Conservation (phyloP, 2,888 invertebrate species). For the Sericinus montela region DNA sequence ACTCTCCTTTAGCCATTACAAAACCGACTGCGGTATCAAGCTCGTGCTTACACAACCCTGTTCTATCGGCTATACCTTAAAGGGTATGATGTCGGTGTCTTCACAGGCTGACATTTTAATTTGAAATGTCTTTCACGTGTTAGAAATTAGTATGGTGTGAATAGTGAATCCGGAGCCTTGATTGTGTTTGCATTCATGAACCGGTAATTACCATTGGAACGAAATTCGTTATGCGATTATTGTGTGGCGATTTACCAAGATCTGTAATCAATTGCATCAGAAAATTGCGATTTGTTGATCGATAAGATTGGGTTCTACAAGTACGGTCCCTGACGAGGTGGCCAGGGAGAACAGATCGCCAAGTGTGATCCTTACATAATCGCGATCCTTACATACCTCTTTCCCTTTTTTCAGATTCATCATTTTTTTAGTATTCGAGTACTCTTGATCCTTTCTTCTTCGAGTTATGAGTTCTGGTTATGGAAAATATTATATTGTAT, state of each 20-base stretch:
- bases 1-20: slow-evolving; percentile 8
- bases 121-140: slow-evolving; percentile 22
- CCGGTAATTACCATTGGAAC: slow-evolving; percentile 11
- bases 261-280: no score
- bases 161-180: slow-evolving; percentile 1
- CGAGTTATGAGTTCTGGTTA: no score
- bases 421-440: no score
- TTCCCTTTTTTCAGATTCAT: no score
- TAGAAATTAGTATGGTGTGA: slow-evolving; percentile 15
- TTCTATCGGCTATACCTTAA: slow-evolving; percentile 12
- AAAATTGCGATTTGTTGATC: no score
- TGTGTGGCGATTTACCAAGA: neutral
- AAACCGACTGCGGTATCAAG: slow-evolving; percentile 4
- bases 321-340: no score
- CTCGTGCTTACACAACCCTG: slow-evolving; percentile 16
- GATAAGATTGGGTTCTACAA: no score
- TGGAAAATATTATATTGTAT: no score
- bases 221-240: slow-evolving; percentile 13
- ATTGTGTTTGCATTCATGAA: slow-evolving; percentile 13
- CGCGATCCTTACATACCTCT: no score
- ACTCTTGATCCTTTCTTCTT: no score
- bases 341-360: no score
- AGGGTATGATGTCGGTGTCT: slow-evolving; percentile 22
- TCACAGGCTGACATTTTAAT: slow-evolving; percentile 27
- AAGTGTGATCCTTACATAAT: no score